phyloP scores from a whole-genome alignment of 2,797 vertebrate species.

The Potorous gilbertii region DNA sequence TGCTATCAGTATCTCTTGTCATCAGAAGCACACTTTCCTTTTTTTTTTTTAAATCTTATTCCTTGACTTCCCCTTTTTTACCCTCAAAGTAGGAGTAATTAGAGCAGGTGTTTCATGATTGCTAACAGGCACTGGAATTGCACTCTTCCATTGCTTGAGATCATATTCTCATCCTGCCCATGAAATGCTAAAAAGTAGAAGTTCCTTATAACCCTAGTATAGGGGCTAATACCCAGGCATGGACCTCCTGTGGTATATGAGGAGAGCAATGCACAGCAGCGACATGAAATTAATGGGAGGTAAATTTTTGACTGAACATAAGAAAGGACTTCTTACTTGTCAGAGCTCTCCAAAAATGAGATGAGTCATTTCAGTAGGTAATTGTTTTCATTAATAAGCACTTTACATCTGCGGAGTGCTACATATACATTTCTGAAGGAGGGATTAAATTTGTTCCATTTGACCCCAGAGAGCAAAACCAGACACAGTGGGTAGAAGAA shows the following conservation, averaged over 20 bases:
- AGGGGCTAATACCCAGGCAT: neutral
- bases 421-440: neutral
- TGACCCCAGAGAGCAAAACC: neutral
- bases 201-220: neutral
- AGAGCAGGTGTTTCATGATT: too few species aligned
- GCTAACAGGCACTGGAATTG: too few species aligned
- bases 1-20: too few species aligned
- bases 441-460: neutral
- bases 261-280: neutral
- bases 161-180: neutral
- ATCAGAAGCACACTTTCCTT: too few species aligned
- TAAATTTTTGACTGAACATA: neutral
- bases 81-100: too few species aligned
- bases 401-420: neutral
- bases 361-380: neutral
- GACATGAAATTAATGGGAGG: neutral
- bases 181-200: neutral
- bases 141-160: too few species aligned
- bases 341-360: neutral
- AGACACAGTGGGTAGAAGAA: neutral
- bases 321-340: neutral
- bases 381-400: neutral
- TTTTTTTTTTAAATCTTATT: too few species aligned
- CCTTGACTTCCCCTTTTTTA: too few species aligned
- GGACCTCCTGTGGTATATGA: neutral